phyloP scores from a whole-genome alignment of 2,113 vertebrate species.

The Xenus cinereus region DNA sequence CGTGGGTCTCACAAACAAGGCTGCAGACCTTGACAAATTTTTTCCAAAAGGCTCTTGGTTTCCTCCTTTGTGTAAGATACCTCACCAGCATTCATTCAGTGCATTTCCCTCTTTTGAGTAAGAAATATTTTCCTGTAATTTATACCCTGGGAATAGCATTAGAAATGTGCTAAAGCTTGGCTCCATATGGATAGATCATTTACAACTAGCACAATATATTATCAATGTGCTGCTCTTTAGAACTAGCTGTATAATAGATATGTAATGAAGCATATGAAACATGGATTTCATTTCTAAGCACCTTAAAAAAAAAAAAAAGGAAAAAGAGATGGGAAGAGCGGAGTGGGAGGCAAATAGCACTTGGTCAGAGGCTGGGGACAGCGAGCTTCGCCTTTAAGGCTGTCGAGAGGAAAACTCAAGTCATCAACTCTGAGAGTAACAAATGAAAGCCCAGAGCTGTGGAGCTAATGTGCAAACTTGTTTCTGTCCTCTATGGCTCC shows the following conservation, averaged over 20 bases:
- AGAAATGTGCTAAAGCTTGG: slow-evolving; percentile 71
- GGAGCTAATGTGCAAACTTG: slow-evolving; percentile 99
- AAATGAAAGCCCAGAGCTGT: slow-evolving; percentile 89
- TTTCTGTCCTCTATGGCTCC: slow-evolving; percentile 99
- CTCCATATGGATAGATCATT: slow-evolving; percentile 80
- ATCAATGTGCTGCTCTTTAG: slow-evolving; percentile 78
- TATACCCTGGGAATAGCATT: slow-evolving; percentile 70
- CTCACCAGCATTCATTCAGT: not conserved
- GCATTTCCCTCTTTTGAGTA: slow-evolving; percentile 44
- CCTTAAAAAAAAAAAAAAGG: slow-evolving; percentile 25
- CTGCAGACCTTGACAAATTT: not conserved
- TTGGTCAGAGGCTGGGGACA: slow-evolving; percentile 1
- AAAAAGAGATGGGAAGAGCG: not conserved
- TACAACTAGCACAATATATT: slow-evolving; percentile 78
- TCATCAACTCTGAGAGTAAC: slow-evolving; percentile 85
- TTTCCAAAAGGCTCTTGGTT: not conserved
- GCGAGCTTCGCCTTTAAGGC: slow-evolving; percentile 81
- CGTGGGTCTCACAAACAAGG: not conserved
- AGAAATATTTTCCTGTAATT: slow-evolving; percentile 73
- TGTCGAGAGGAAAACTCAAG: slow-evolving; percentile 80
- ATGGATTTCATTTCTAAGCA: slow-evolving; percentile 72
- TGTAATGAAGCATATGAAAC: slow-evolving; percentile 76
- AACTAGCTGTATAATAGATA: slow-evolving; percentile 75
- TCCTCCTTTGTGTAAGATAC: slow-evolving; percentile 47
- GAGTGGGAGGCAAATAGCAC: slow-evolving; percentile 3